These are phyloP conservation scores for Ruditapes philippinarum DNA, from an alignment of 1,140 invertebrate species.

Conservation along the genomic window DNA sequence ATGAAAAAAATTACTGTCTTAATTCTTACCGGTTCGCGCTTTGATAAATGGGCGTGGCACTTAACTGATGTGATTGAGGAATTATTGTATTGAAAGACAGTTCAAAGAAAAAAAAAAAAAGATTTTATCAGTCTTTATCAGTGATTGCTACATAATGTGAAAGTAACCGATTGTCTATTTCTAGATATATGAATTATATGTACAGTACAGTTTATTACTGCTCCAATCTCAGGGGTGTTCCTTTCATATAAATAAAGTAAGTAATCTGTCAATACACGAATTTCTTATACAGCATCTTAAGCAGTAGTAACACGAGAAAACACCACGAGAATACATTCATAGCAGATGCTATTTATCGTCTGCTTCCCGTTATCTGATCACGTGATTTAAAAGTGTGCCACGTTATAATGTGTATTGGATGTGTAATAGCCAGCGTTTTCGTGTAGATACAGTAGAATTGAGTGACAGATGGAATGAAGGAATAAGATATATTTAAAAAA, in stretches of 20 bases:
- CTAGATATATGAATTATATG: too few species aligned
- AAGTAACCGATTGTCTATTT: too few species aligned
- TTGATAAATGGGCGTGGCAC: constrained; percentile 5
- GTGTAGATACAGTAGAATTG: background rate
- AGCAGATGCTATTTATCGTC: constrained; percentile 13
- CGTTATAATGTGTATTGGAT: constrained; percentile 53
- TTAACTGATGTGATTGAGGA: too few species aligned
- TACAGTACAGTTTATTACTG: too few species aligned
- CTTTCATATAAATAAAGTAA: too few species aligned
- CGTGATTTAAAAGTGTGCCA: constrained; percentile 36
- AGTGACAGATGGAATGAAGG: constrained; percentile 1
- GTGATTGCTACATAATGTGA: too few species aligned
- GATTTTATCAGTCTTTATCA: too few species aligned
- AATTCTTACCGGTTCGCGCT: constrained; percentile 14
- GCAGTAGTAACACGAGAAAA: background rate
- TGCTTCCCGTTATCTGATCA: constrained; percentile 24
- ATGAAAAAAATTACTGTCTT: too few species aligned
- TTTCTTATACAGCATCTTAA: background rate
- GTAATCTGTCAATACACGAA: background rate
- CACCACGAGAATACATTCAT: background rate
- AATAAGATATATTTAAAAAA: background rate
- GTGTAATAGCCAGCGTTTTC: background rate
- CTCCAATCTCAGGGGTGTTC: too few species aligned
- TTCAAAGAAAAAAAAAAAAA: too few species aligned
- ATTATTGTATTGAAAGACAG: too few species aligned